Conservation (phyloP, 2,797 vertebrate species). For the Sebastes iracundus region DNA sequence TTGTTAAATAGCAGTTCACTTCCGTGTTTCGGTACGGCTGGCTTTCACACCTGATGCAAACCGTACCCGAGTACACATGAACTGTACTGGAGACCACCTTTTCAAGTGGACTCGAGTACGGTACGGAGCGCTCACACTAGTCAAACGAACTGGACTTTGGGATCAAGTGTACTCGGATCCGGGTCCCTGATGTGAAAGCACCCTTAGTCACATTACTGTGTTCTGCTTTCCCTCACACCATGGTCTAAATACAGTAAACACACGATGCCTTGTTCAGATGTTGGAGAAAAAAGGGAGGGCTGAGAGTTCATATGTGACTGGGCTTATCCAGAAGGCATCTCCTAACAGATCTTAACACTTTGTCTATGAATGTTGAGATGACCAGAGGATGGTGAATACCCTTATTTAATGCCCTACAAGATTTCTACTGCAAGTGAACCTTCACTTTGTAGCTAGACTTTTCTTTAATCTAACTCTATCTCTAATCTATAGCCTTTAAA, state of each 20-base stretch:
- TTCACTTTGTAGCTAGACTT: neutral
- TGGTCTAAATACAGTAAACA: neutral
- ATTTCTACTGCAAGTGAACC: neutral
- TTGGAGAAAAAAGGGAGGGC: neutral
- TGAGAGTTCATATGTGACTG: neutral
- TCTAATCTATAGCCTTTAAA: neutral
- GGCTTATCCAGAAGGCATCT: neutral
- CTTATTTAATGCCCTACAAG: neutral
- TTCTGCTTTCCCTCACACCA: neutral
- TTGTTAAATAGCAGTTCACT: no score
- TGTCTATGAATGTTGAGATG: neutral
- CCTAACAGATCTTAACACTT: neutral
- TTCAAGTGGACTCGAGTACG: no score
- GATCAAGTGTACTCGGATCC: no score
- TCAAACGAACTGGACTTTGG: no score
- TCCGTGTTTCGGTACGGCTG: no score
- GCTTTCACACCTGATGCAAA: no score
- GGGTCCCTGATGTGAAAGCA: no score
- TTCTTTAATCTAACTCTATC: neutral
- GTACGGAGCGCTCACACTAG: no score
- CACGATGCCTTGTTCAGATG: neutral
- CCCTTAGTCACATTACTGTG: neutral
- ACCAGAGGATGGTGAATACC: neutral
- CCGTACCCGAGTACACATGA: no score
- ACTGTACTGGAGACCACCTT: no score